Conservation (phyloP, 1,140 invertebrate species). For the Oryctes rhinoceros region DNA sequence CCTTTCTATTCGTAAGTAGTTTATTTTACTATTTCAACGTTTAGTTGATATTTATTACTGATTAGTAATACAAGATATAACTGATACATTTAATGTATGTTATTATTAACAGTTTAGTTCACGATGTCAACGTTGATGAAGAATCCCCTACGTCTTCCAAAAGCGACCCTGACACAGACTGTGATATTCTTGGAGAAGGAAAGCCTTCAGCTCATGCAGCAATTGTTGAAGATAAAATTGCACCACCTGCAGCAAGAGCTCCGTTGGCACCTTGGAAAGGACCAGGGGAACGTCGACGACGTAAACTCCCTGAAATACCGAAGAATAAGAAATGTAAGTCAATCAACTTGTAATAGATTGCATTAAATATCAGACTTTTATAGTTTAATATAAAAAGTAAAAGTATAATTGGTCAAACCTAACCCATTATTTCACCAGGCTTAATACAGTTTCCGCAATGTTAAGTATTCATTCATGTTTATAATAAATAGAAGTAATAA, state of each 20-base stretch:
- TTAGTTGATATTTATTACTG: constrained; percentile 24
- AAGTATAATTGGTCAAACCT: neutral
- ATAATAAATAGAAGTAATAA: too few species aligned
- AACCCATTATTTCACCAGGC: too few species aligned
- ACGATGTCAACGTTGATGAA: constrained; percentile 79
- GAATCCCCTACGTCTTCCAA: constrained; percentile 79
- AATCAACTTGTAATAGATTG: neutral
- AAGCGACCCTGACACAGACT: constrained; percentile 66
- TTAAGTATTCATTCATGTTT: too few species aligned
- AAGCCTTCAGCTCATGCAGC: constrained; percentile 48
- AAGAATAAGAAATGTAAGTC: constrained; percentile 84
- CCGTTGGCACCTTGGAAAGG: constrained; percentile 58
- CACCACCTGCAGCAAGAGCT: constrained; percentile 51
- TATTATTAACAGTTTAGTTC: constrained; percentile 69
- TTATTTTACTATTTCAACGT: neutral
- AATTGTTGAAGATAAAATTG: constrained; percentile 19
- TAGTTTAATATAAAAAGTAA: neutral
- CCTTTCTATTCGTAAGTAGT: constrained; percentile 76
- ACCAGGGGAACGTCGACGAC: constrained; percentile 69
- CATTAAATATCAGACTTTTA: neutral
- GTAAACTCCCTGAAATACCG: constrained; percentile 87
- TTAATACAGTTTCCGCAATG: too few species aligned
- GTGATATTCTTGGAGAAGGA: constrained; percentile 55
- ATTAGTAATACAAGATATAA: neutral
- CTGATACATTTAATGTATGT: neutral